phyloP scores from a whole-genome alignment of 2,113 vertebrate genomes.

The Periophthalmodon schlosseri region DNA sequence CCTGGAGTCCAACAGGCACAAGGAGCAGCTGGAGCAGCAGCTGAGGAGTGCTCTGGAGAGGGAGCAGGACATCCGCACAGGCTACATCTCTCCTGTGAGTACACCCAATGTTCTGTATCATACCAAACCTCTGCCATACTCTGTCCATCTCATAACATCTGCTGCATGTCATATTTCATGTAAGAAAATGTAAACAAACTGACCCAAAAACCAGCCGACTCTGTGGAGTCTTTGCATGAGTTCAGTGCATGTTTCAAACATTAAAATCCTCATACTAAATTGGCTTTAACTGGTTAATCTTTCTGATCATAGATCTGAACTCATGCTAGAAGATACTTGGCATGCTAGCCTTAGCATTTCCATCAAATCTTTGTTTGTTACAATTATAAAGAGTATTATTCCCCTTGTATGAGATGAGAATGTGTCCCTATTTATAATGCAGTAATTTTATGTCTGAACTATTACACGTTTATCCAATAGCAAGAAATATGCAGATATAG shows the following conservation, averaged over 20 bases:
- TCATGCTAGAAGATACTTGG: conserved; percentile 35
- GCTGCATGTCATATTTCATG: conserved; percentile 77
- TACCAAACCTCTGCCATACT: conserved; percentile 17
- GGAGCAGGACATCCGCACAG: conserved; percentile 75
- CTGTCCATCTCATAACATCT: conserved; percentile 66
- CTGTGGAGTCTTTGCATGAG: conserved; percentile 77
- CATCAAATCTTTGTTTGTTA: not conserved
- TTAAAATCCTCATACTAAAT: conserved; percentile 58
- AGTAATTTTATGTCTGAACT: too few relatives aligned
- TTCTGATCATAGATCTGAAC: conserved; percentile 50
- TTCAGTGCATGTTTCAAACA: conserved; percentile 76
- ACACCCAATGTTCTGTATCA: not conserved
- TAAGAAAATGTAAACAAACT: conserved; percentile 32
- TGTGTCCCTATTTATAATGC: too few relatives aligned
- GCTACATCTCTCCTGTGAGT: conserved; percentile 84
- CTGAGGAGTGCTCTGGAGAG: conserved; percentile 74
- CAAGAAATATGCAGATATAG: too few relatives aligned
- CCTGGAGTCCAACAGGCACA: conserved; percentile 75
- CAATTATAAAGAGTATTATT: not conserved
- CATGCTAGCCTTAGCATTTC: not conserved
- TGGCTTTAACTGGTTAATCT: conserved; percentile 61
- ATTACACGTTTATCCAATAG: not conserved
- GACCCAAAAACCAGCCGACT: conserved; percentile 58
- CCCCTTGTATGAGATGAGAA: too few relatives aligned
- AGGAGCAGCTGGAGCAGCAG: conserved; percentile 77